Evolutionary conservation across 2,888 invertebrate genomes (phyloP).

Genomic region (Drosophila siamana): DNA sequence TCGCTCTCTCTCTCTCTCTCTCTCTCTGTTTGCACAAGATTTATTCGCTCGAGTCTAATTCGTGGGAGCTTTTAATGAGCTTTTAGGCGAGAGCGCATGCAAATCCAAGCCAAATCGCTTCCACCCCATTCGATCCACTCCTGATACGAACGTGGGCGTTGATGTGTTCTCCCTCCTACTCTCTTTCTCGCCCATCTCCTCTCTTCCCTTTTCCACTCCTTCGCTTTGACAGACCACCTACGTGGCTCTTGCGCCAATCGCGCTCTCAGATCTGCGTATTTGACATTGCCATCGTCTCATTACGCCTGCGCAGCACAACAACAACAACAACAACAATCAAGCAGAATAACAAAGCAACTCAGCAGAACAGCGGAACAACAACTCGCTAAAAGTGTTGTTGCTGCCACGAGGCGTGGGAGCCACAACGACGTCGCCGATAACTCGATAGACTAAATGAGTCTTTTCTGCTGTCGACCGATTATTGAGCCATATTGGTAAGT

Average conservation of each 20-base stretch:
- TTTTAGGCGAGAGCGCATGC: conserved; percentile 54
- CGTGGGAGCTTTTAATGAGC: conserved; percentile 66
- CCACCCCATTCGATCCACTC: conserved; percentile 50
- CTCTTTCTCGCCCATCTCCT: background rate
- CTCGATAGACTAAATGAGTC: conserved; percentile 71
- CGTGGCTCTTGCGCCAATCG: conserved; percentile 66
- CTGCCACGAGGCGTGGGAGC: conserved; percentile 61
- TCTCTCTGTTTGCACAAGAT: conserved; percentile 43
- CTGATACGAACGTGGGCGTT: conserved; percentile 50
- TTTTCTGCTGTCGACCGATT: conserved; percentile 43
- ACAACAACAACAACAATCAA: conserved; percentile 15
- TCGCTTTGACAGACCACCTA: conserved; percentile 66
- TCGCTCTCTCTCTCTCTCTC: background rate
- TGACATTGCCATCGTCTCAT: conserved; percentile 78
- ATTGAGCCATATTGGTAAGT: conserved; percentile 63
- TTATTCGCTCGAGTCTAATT: conserved; percentile 59
- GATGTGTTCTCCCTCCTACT: conserved; percentile 25
- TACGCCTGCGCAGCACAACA: conserved; percentile 75
- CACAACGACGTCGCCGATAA: conserved; percentile 54
- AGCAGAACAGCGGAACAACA: conserved; percentile 12
- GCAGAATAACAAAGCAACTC: background rate
- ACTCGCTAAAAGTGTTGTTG: conserved; percentile 29
- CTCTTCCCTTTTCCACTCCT: background rate
- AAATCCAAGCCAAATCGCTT: conserved; percentile 45
- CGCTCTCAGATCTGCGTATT: conserved; percentile 70